phyloP scores from a whole-genome alignment of 1,140 invertebrate species.

The Galendromus occidentalis region DNA sequence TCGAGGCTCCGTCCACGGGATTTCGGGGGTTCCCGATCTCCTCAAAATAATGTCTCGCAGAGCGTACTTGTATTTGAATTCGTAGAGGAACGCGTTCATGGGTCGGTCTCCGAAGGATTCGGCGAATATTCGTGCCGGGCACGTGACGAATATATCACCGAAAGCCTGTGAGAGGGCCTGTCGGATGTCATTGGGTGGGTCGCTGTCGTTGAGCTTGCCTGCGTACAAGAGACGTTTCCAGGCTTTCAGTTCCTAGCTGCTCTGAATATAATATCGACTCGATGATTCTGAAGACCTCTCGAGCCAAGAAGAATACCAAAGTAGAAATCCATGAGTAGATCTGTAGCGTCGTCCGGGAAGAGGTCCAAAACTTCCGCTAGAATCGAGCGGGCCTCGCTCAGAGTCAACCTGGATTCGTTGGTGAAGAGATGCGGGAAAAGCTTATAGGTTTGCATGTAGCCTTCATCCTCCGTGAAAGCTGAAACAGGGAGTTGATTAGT shows the following conservation, averaged over 20 bases:
- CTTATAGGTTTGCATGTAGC: background rate
- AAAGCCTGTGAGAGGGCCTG: background rate
- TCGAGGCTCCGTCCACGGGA: no score
- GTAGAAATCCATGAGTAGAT: background rate
- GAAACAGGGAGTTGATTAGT: background rate
- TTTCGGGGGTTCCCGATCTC: no score
- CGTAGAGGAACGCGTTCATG: slow-evolving; percentile 8
- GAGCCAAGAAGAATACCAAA: background rate
- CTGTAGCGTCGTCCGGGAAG: background rate
- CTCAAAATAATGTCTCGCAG: no score
- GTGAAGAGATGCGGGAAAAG: slow-evolving; percentile 1
- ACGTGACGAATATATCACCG: background rate
- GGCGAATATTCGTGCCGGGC: background rate
- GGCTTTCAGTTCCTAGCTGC: no score
- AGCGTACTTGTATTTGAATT: background rate
- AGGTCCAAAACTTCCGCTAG: background rate
- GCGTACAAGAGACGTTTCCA: no score
- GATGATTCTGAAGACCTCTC: background rate
- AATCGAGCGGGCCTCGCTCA: background rate
- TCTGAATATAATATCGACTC: background rate
- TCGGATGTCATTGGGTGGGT: background rate
- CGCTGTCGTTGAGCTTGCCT: background rate
- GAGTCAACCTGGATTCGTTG: background rate
- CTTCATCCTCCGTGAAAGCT: slow-evolving; percentile 1
- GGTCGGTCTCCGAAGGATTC: slow-evolving; percentile 4